A percentile compares a stretch with the other conserved stretches of the same genome.
These are phyloP conservation scores for Pollachius pollachius DNA, from an alignment of 2,113 vertebrate genomes.

Conservation along the genomic window DNA sequence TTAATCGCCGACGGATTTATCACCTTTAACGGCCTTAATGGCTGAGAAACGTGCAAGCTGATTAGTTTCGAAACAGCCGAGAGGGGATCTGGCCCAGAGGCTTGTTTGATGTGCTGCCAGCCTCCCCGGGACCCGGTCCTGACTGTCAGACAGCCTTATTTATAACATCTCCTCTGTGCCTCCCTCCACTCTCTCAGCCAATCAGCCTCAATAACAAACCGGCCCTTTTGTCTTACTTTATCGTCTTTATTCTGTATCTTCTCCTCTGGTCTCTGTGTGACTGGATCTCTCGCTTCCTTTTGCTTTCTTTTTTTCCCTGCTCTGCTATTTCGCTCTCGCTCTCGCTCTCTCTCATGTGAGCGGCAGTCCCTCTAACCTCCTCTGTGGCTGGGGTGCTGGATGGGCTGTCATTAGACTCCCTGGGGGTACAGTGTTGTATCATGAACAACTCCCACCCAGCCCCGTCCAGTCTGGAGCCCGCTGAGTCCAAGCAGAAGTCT, in stretches of 20 bases:
- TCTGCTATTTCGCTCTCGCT: too few relatives aligned
- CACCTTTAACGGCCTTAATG: not conserved
- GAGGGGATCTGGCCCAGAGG: slow-evolving; percentile 2
- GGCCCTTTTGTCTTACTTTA: slow-evolving; percentile 35
- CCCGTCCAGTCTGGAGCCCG: too few relatives aligned
- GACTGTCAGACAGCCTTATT: slow-evolving; percentile 47
- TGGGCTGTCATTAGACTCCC: too few relatives aligned
- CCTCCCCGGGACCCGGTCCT: slow-evolving; percentile 26
- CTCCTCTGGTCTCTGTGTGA: slow-evolving; percentile 9
- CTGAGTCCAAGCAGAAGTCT: too few relatives aligned
- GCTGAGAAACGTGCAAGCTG: not conserved
- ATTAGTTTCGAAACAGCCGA: slow-evolving; percentile 12
- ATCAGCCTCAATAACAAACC: slow-evolving; percentile 31
- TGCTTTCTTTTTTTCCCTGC: slow-evolving; percentile 10
- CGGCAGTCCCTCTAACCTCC: too few relatives aligned
- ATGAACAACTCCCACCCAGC: too few relatives aligned
- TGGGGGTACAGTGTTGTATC: too few relatives aligned
- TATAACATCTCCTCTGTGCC: slow-evolving; percentile 35
- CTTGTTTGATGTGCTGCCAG: slow-evolving; percentile 36
- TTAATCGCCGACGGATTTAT: too few relatives aligned
- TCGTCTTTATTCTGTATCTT: slow-evolving; percentile 24
- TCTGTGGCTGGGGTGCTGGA: too few relatives aligned
- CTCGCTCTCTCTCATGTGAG: too few relatives aligned
- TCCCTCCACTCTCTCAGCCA: slow-evolving; percentile 32
- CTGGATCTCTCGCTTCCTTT: slow-evolving; percentile 7